Percentiles rank a stretch among this genome's conserved stretches.
These are phyloP conservation scores for Drosophila anomalata DNA, from an alignment of 2,888 invertebrate species.

Conservation along the genomic window DNA sequence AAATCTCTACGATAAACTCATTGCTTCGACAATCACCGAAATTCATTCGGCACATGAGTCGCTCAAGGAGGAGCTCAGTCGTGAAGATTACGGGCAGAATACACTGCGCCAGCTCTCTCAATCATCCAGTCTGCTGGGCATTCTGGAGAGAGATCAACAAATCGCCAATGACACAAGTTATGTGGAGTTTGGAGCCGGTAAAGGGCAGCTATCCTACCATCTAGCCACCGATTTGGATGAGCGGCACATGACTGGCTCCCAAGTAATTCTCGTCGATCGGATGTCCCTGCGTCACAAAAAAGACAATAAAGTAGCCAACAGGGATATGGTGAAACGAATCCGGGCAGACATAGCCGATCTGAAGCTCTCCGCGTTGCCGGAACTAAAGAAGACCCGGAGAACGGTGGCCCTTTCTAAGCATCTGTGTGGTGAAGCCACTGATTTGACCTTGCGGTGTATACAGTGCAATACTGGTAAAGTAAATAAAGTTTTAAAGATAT, in stretches of 20 bases:
- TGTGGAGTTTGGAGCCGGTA: conserved; percentile 96
- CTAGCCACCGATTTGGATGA: conserved; percentile 86
- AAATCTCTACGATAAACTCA: conserved; percentile 80
- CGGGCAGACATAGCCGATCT: conserved; percentile 93
- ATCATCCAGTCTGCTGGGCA: conserved; percentile 90
- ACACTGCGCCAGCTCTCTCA: conserved; percentile 91
- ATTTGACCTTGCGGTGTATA: conserved; percentile 90
- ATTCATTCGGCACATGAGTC: conserved; percentile 84
- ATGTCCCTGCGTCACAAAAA: conserved; percentile 92
- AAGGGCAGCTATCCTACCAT: conserved; percentile 93
- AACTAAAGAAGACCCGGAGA: conserved; percentile 82
- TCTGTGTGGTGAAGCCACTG: conserved; percentile 94
- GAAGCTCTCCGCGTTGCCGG: conserved; percentile 86
- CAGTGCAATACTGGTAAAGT: conserved; percentile 34
- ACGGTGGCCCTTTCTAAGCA: conserved; percentile 94
- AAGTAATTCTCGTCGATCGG: conserved; percentile 91
- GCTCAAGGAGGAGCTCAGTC: conserved; percentile 85
- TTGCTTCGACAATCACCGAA: conserved; percentile 82
- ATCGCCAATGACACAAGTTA: conserved; percentile 88
- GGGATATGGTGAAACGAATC: conserved; percentile 86
- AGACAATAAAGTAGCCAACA: conserved; percentile 87
- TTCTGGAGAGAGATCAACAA: conserved; percentile 87
- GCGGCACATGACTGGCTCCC: conserved; percentile 82
- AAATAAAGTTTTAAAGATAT: not conserved
- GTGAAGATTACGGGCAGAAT: conserved; percentile 86